Conservation (phyloP, 2,113 vertebrate genomes). For the Antigone vipio region DNA sequence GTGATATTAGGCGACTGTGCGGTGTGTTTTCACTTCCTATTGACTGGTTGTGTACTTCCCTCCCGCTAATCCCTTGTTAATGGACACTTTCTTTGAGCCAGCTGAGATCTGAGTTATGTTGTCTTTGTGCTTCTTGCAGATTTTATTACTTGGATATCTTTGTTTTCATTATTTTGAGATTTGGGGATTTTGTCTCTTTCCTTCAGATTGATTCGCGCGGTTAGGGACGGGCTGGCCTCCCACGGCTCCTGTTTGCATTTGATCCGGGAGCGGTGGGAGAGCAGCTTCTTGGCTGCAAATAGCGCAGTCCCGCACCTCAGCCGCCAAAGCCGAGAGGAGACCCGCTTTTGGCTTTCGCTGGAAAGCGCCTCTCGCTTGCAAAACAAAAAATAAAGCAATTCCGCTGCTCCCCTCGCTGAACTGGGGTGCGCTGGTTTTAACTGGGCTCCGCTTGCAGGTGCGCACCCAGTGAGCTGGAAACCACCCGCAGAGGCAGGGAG, state of each 20-base stretch:
- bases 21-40: conserved; percentile 62
- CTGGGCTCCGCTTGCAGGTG: not conserved
- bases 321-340: not conserved
- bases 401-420: rapidly evolving
- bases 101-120: conserved; percentile 71
- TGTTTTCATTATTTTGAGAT: conserved; percentile 81
- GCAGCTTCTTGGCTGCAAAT: conserved; percentile 31
- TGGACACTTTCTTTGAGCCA: conserved; percentile 75
- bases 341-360: not conserved
- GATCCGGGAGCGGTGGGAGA: conserved; percentile 45
- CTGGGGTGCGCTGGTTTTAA: not conserved
- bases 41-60: conserved; percentile 66
- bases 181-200: conserved; percentile 74
- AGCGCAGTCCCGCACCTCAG: not conserved
- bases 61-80: conserved; percentile 75
- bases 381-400: not conserved
- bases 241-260: conserved; percentile 61
- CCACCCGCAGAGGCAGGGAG: not conserved
- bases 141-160: conserved; percentile 76
- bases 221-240: conserved; percentile 53
- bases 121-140: conserved; percentile 70
- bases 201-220: conserved; percentile 52
- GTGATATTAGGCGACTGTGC: not conserved
- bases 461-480: not conserved
- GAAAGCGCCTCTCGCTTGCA: rapidly evolving